Percentiles rank a stretch among this genome's conserved stretches.
Evolutionary conservation across 2,888 invertebrate species (phyloP).

Genomic region (Cantharis rufa): DNA sequence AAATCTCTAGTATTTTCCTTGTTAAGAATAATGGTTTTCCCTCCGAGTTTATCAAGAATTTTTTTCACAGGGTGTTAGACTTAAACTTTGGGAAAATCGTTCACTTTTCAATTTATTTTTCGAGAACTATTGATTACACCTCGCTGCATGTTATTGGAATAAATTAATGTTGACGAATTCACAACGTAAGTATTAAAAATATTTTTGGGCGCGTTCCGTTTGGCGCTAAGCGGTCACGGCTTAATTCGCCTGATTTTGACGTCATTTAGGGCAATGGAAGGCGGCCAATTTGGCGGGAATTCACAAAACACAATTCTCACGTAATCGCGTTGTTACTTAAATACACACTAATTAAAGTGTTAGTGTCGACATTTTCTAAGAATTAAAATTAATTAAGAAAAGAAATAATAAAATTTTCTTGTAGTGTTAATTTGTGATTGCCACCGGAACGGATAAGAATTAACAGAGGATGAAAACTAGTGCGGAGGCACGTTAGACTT

Average conservation of each 20-base stretch:
- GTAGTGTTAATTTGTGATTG: constrained; percentile 27
- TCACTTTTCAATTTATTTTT: background rate
- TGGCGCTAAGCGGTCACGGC: too few relatives aligned
- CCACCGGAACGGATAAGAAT: constrained; percentile 27
- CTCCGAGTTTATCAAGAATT: background rate
- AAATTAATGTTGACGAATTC: background rate
- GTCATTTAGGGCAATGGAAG: background rate
- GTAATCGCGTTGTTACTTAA: background rate
- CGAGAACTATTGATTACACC: background rate
- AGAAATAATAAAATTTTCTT: constrained; percentile 8
- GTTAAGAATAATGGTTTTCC: background rate
- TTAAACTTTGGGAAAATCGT: background rate
- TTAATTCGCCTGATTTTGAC: too few relatives aligned
- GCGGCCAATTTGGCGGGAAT: background rate
- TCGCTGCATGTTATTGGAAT: background rate
- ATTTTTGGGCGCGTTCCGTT: background rate
- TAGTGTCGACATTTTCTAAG: background rate
- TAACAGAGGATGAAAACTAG: constrained; percentile 28
- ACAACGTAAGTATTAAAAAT: background rate
- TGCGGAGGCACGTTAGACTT: constrained; percentile 26
- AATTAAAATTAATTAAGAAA: background rate
- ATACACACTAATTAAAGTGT: background rate
- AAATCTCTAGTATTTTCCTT: background rate
- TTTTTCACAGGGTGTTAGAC: background rate
- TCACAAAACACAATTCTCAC: background rate